Percentiles rank a stretch among this genome's conserved stretches.
Evolutionary conservation across 2,113 vertebrate species (phyloP).

Genomic region (Salvelinus sp.): DNA sequence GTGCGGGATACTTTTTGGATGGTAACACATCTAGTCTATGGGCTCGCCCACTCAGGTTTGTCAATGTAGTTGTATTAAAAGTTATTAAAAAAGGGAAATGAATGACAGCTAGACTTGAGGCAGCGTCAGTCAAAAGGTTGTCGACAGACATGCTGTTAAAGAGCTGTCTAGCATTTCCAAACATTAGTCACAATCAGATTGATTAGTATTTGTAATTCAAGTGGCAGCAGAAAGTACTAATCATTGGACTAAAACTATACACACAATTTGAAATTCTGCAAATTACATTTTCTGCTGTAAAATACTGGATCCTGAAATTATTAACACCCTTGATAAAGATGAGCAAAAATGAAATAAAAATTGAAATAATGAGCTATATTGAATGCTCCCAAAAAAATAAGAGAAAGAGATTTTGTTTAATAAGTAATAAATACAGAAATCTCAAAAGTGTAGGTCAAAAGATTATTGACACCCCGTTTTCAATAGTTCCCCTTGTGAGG

Average conservation of each 20-base stretch:
- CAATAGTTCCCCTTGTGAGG: too few species aligned
- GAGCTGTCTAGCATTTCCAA: constrained; percentile 1
- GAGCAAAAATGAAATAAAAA: too few species aligned
- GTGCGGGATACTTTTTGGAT: constrained; percentile 20
- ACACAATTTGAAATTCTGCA: not conserved
- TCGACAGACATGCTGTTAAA: constrained; percentile 57
- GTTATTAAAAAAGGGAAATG: constrained; percentile 38
- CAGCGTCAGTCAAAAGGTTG: constrained; percentile 22
- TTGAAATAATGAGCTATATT: too few species aligned
- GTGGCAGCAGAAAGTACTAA: not conserved
- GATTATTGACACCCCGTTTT: too few species aligned
- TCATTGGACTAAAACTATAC: not conserved
- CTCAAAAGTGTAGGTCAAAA: too few species aligned
- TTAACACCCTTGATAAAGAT: too few species aligned
- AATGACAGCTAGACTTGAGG: not conserved
- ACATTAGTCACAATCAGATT: constrained; percentile 1
- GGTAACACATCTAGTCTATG: constrained; percentile 21
- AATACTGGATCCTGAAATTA: too few species aligned
- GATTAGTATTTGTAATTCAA: not conserved
- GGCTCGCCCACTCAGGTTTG: not conserved
- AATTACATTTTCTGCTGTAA: too few species aligned
- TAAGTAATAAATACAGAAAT: too few species aligned
- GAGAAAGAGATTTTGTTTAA: too few species aligned
- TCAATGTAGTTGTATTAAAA: constrained; percentile 30
- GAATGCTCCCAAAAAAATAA: too few species aligned